Conservation (phyloP, 2,797 vertebrate genomes). For the Pipistrellus pipistrellus region DNA sequence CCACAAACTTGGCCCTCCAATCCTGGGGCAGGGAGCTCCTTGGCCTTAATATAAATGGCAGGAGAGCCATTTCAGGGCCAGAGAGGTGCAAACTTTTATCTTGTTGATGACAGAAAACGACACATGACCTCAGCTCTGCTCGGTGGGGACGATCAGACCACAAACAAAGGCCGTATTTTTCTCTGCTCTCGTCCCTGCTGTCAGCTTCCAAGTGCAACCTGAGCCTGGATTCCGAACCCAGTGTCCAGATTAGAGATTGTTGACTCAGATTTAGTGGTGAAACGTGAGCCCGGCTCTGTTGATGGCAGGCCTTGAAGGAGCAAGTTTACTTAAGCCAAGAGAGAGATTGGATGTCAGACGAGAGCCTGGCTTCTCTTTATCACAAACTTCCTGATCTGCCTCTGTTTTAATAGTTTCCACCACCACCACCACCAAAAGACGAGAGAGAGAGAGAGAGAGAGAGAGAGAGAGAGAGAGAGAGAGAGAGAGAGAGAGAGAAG, state of each 20-base stretch:
- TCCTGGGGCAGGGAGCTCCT: slow-evolving; percentile 83
- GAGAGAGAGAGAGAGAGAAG: background rate
- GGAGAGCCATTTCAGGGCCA: slow-evolving; percentile 84
- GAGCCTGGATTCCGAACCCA: slow-evolving; percentile 90
- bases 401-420: slow-evolving; percentile 84
- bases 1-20: slow-evolving; percentile 86
- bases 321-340: slow-evolving; percentile 91
- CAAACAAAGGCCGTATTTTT: slow-evolving; percentile 90
- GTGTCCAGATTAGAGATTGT: slow-evolving; percentile 95
- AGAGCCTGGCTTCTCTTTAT: slow-evolving; percentile 91
- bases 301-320: slow-evolving; percentile 93
- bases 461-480: slow-evolving; percentile 15
- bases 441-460: background rate
- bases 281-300: slow-evolving; percentile 90
- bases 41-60: slow-evolving; percentile 86
- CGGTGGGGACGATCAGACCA: slow-evolving; percentile 83
- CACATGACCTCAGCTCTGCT: slow-evolving; percentile 81
- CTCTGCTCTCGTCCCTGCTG: slow-evolving; percentile 86
- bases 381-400: slow-evolving; percentile 89
- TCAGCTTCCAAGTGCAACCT: slow-evolving; percentile 91
- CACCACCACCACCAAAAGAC: background rate
- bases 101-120: slow-evolving; percentile 83
- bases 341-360: slow-evolving; percentile 91
- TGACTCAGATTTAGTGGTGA: slow-evolving; percentile 94
- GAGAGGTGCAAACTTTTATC: slow-evolving; percentile 88